phyloP scores from a whole-genome alignment of 2,888 invertebrate genomes.

The Tenthredo distinguenda region DNA sequence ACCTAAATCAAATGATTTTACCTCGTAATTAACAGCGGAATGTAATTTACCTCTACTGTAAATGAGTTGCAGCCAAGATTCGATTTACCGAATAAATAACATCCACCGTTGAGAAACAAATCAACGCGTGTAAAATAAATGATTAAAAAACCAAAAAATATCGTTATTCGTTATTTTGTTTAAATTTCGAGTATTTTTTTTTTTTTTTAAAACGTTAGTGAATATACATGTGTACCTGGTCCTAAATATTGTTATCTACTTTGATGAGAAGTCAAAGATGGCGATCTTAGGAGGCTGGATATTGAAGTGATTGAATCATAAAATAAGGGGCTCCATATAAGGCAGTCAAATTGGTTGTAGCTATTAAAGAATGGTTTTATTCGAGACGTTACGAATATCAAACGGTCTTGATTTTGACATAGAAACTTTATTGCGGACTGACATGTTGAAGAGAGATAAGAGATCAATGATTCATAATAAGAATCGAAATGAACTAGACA shows the following conservation, averaged over 20 bases:
- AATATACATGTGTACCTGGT: background rate
- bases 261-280: background rate
- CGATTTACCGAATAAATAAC: background rate
- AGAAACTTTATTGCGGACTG: background rate
- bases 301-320: background rate
- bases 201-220: background rate
- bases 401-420: background rate
- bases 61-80: background rate
- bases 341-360: background rate
- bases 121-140: too few species aligned
- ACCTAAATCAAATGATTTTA: background rate
- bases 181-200: too few species aligned
- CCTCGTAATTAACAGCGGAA: background rate
- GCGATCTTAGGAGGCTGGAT: background rate
- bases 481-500: background rate
- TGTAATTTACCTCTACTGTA: background rate
- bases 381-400: background rate
- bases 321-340: background rate
- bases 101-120: too few species aligned
- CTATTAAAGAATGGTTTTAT: background rate
- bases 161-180: too few species aligned
- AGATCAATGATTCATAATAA: background rate
- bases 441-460: background rate
- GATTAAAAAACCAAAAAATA: too few species aligned
- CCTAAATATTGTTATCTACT: too few species aligned